Conservation (phyloP, 2,797 vertebrate species). For the Paedocypris micromegethes region DNA sequence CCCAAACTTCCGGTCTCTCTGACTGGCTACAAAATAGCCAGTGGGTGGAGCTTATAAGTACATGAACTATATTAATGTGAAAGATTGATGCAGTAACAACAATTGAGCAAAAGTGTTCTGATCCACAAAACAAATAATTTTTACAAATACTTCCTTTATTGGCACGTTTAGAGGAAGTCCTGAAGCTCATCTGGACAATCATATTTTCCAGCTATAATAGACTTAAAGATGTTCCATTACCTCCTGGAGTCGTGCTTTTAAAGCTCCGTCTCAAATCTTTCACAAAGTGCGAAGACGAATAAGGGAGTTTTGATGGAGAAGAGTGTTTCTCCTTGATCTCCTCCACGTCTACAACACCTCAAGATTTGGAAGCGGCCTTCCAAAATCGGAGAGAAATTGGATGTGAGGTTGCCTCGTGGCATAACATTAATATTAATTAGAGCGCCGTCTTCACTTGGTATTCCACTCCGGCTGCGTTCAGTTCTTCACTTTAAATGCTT, state of each 20-base stretch:
- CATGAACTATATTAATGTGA: no score
- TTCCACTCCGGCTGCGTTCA: conserved; percentile 56
- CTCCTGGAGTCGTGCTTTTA: conserved; percentile 13
- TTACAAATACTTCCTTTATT: background rate
- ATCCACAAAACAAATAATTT: background rate
- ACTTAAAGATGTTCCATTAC: conserved; percentile 16
- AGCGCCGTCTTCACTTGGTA: conserved; percentile 57
- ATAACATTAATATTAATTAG: conserved; percentile 67
- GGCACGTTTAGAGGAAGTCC: background rate
- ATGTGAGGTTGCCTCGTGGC: conserved; percentile 60
- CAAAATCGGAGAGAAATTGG: conserved; percentile 59
- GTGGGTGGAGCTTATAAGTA: no score
- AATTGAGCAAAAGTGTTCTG: background rate
- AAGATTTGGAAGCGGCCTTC: conserved; percentile 52
- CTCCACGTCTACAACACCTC: conserved; percentile 51
- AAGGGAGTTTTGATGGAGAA: conserved; percentile 49
- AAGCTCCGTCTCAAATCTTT: conserved; percentile 19
- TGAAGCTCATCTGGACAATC: conserved; percentile 9
- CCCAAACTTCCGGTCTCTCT: no score
- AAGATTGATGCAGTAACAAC: background rate
- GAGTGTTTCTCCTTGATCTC: conserved; percentile 48
- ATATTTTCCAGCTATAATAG: conserved; percentile 17
- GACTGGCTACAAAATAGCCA: no score
- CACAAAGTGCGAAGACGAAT: conserved; percentile 18
- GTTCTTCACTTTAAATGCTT: conserved; percentile 44